Base-by-base conservation (phyloP, 2,797 vertebrate species). In the Coccyzus lansbergi region DNA sequence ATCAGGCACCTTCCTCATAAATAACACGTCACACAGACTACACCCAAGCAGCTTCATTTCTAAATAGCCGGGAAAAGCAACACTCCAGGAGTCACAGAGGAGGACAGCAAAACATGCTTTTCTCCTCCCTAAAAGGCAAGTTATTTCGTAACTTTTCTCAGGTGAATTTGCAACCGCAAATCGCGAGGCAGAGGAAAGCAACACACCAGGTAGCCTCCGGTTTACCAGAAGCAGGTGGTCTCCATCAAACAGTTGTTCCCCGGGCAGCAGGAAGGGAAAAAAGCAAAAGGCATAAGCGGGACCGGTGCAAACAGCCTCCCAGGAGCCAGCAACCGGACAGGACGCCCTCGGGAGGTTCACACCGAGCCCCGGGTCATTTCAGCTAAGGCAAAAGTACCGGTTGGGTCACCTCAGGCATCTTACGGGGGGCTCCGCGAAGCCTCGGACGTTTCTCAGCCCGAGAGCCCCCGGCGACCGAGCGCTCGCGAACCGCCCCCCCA, bases 361-460 rank as follows among this genome's bases (percentile, higher is more conserved):
- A 60, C 15, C 75, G 67, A 60, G 64, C 49, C 79, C 75, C 56
- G 24, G 89, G 46, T 36, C 56, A 75, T 93, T 97, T 97, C 96
- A 97, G 97, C 56, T 85, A 98, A 98, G 97, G 96, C 97, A 98
- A 97, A 97, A 98, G 97, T 96, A 97, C 84, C 95, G 93, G 95
- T 65, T 19, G 33, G 94, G 86, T 91, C 77, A 33, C 55, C 46
- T 44, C 56, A 76, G 42, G 69, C 74, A 64, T 14, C 71, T 36
- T 9, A 56, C 3, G 9, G 55, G 4, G 36, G 36, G 62, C 64
- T 74, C 38, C 26, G 18, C 79, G 25, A 74, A 86, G 81, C 85
- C 13, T 19, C 4, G 6, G 36, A 17, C n/a, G 18, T 9, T 44
- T 42, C 68, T 31, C 3, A 65, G 17, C 52, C 51, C 44, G 12